Evolutionary conservation across 2,888 invertebrate genomes (phyloP).

Genomic region (Adineta ricciae): DNA sequence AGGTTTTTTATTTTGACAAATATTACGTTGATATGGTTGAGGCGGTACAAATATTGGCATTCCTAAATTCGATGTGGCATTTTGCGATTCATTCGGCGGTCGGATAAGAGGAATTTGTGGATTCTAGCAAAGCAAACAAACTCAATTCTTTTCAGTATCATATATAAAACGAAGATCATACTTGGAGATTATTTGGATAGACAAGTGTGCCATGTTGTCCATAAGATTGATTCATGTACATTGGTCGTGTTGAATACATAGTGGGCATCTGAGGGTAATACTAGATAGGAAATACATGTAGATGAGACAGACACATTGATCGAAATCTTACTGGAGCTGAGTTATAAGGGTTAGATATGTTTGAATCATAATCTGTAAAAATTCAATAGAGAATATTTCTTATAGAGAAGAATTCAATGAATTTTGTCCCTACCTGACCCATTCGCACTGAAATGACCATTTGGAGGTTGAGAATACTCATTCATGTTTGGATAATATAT

Average conservation of each 20-base stretch:
- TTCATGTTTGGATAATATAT: background rate
- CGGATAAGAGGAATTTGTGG: background rate
- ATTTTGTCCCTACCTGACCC: background rate
- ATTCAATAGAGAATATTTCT: background rate
- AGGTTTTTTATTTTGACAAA: no score
- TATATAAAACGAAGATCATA: background rate
- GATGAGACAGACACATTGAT: background rate
- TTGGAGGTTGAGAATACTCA: background rate
- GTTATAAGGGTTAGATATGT: background rate
- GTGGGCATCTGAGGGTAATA: background rate
- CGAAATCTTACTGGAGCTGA: no score
- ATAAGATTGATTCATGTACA: background rate
- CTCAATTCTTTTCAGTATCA: background rate
- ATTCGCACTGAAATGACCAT: background rate
- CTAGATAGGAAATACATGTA: background rate
- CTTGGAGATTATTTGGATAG: background rate
- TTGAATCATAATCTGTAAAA: background rate
- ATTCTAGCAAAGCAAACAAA: background rate
- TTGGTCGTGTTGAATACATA: background rate
- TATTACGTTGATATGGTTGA: no score
- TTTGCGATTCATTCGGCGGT: background rate
- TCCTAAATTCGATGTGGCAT: background rate
- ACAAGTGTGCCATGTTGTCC: background rate
- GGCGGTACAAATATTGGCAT: background rate
- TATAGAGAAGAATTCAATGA: background rate